phyloP scores from a whole-genome alignment of 2,888 invertebrate species.

The Aporophyla nigra region DNA sequence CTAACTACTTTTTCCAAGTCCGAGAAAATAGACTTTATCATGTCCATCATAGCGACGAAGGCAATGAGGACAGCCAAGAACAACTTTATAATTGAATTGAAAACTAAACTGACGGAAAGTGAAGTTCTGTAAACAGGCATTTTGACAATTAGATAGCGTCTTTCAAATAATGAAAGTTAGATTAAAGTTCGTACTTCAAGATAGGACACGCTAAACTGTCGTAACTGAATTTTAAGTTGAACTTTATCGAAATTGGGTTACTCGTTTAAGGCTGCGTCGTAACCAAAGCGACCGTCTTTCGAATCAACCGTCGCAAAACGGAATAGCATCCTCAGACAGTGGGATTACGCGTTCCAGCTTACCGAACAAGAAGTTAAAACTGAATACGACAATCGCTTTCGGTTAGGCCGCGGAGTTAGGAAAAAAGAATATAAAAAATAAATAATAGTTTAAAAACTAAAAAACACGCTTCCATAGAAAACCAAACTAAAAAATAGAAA shows the following conservation, averaged over 20 bases:
- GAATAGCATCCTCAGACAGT: too few species aligned
- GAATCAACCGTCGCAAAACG: neutral
- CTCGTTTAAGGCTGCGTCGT: neutral
- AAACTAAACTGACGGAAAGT: conserved; percentile 43
- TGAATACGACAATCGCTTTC: neutral
- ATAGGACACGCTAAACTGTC: conserved; percentile 30
- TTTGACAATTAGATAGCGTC: conserved; percentile 54
- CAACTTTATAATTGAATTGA: conserved; percentile 59
- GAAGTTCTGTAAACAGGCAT: conserved; percentile 53
- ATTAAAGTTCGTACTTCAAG: conserved; percentile 50
- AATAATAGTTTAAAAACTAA: too few species aligned
- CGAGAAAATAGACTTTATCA: conserved; percentile 16
- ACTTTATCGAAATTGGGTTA: conserved; percentile 24
- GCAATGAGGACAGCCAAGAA: conserved; percentile 40
- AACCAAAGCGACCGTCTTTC: neutral
- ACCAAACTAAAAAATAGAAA: too few species aligned
- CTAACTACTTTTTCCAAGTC: conserved; percentile 1
- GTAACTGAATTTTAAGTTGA: conserved; percentile 33
- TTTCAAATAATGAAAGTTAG: conserved; percentile 49
- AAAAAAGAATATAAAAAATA: neutral
- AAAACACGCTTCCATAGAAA: too few species aligned
- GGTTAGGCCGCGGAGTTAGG: neutral
- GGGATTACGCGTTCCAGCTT: too few species aligned
- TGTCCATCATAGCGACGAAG: conserved; percentile 22
- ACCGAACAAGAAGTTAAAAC: neutral